These are phyloP conservation scores for Eupithecia tripunctaria DNA, from an alignment of 2,888 invertebrate genomes.

Conservation along the genomic window DNA sequence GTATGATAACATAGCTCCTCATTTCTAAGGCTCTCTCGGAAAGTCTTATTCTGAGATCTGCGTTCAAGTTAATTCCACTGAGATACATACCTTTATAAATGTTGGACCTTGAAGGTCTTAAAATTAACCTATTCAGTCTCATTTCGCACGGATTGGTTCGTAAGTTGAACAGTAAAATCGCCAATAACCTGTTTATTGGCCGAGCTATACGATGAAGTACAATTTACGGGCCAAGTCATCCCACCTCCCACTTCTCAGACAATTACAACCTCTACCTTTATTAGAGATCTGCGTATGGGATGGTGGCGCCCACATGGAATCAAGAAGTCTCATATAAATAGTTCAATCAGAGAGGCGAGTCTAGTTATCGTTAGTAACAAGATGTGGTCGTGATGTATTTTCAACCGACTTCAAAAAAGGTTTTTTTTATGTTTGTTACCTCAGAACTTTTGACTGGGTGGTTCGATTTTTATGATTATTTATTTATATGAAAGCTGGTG, in stretches of 20 bases:
- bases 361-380: too few species aligned
- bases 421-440: too few species aligned
- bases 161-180: conserved; percentile 2
- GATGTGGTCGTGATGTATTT: too few species aligned
- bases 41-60: neutral
- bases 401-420: too few species aligned
- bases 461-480: too few species aligned
- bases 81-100: neutral
- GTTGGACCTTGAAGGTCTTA: neutral
- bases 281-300: neutral
- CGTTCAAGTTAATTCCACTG: neutral
- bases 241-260: conserved; percentile 36
- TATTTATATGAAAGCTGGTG: too few species aligned
- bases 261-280: conserved; percentile 34
- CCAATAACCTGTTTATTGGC: conserved; percentile 15
- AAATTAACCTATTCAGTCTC: neutral
- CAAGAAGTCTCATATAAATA: too few species aligned
- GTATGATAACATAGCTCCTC: too few species aligned
- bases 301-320: conserved; percentile 3
- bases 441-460: too few species aligned
- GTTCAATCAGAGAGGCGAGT: too few species aligned
- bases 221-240: conserved; percentile 35
- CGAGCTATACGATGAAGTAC: conserved; percentile 19
- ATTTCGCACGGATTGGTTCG: neutral
- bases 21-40: neutral